Evolutionary conservation across 2,888 invertebrate species (phyloP), one percentile per base, ranked within the genome.

Genomic region (Brassicogethes aeneus): DNA sequence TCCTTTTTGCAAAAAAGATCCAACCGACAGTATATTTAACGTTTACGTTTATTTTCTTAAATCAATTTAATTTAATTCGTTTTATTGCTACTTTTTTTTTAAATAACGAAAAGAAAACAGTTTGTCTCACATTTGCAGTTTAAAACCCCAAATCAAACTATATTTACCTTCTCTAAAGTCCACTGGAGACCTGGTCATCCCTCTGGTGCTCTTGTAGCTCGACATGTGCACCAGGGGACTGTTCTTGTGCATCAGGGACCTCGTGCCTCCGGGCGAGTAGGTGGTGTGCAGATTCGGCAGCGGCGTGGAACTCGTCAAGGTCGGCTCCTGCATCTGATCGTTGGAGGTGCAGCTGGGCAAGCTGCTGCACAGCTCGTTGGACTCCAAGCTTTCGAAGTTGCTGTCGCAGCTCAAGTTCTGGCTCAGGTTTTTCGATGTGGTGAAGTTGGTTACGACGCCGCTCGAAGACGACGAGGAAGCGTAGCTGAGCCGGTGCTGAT

Each of bases 341-440:
- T 76, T 81, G 14, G 83, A 80, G n/a, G 85, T 83, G 64, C 89
- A 90, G 48, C 88, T 88, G 15, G 90, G 89, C 48, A 90, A 70
- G 66, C 90, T 90, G 56, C 87, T 85, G 15, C 86, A 82, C 49
- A 91, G 64, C 62, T 82, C 82, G 59, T 76, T 79, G 52, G 80
- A 80, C 51, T 85, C 85, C 41, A 85, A 69, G 56, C 83, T 86
- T 69, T 91, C 88, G 62, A 85, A 84, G 63, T 85, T 85, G 64
- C 83, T 83, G 67, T 83, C 82, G 68, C 87, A 79, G 68, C 85
- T 82, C 47, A 85, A 69, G 60, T 85, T 85, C 68, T 85, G 85
- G 60, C 83, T 83, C 46, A 85, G 74, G 58, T 83, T 83, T 70
- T 85, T 83, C 54, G 83, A 81, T 44, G 65, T 58, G 55, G 82